These are phyloP conservation scores for Pseudorhombus dupliciocellatus DNA, from an alignment of 2,113 vertebrate genomes.

Conservation along the genomic window DNA sequence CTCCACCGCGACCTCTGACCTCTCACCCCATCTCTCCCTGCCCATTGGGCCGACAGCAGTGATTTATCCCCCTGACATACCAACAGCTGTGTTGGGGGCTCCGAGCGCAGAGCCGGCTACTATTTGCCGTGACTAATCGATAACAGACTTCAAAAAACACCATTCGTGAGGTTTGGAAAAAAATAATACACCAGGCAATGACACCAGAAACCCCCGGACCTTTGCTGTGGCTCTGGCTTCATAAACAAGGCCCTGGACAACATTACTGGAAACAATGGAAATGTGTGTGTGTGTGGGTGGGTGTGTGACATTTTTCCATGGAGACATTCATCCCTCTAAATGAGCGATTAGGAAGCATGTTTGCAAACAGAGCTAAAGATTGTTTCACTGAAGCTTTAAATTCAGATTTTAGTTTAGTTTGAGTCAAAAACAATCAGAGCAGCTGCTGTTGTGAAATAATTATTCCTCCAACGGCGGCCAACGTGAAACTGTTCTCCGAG, in stretches of 20 bases:
- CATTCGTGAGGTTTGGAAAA: conserved; percentile 70
- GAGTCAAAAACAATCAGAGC: not conserved
- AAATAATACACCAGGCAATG: conserved; percentile 57
- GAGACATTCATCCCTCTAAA: conserved; percentile 3
- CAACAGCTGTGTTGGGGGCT: conserved; percentile 84
- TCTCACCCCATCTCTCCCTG: conserved; percentile 69
- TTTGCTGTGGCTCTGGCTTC: conserved; percentile 44
- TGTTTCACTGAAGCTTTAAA: not conserved
- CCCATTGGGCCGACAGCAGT: conserved; percentile 69
- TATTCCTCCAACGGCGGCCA: not conserved
- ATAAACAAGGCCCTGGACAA: conserved; percentile 63
- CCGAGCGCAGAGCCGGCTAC: conserved; percentile 72
- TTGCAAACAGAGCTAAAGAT: too few relatives aligned
- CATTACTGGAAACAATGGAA: conserved; percentile 53
- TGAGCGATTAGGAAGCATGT: not conserved
- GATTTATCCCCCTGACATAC: conserved; percentile 85
- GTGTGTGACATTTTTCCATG: conserved; percentile 19
- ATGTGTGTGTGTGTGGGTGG: conserved; percentile 9
- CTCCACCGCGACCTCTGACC: conserved; percentile 66
- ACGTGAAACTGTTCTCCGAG: too few relatives aligned
- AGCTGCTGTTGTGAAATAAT: not conserved
- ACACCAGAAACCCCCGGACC: conserved; percentile 72
- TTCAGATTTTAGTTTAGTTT: not conserved
- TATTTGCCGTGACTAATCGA: conserved; percentile 85
- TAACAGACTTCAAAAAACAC: conserved; percentile 82